phyloP scores from a whole-genome alignment of 2,797 vertebrate genomes.

The Lophius americanus region DNA sequence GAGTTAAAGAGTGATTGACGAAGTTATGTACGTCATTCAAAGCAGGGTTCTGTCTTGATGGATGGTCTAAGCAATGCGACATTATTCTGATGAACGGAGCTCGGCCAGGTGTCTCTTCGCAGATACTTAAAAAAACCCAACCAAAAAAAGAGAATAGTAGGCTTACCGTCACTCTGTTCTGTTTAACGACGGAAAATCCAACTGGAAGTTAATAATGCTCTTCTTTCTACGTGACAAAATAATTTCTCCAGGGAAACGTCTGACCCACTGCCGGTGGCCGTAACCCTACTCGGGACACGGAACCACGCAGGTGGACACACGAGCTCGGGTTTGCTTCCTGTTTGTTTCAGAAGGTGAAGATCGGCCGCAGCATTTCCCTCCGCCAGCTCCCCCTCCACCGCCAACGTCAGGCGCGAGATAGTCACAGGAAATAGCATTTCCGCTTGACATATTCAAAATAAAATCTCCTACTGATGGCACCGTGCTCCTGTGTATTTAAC shows the following conservation, averaged over 20 bases:
- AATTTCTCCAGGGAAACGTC: neutral
- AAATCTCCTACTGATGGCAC: slow-evolving; percentile 6
- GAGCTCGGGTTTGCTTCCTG: slow-evolving; percentile 67
- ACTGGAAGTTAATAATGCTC: slow-evolving; percentile 22
- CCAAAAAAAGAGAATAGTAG: neutral
- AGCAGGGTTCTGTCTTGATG: neutral
- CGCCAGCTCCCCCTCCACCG: slow-evolving; percentile 28
- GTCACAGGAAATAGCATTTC: slow-evolving; percentile 9
- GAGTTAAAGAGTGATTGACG: neutral
- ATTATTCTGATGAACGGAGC: neutral
- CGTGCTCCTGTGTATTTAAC: no score
- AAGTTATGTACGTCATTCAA: neutral
- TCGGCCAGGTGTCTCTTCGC: neutral
- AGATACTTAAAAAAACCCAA: neutral
- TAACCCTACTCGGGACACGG: neutral
- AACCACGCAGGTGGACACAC: slow-evolving; percentile 61
- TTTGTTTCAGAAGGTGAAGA: slow-evolving; percentile 65
- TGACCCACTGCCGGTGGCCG: neutral
- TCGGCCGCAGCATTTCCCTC: slow-evolving; percentile 36
- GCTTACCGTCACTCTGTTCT: slow-evolving; percentile 44
- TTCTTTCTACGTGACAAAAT: slow-evolving; percentile 6
- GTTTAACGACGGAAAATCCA: neutral
- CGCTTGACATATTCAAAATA: slow-evolving; percentile 32
- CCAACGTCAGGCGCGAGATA: neutral
- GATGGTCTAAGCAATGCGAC: neutral